Conservation (phyloP, 2,797 vertebrate species). For the Macroramphosus scolopax region DNA sequence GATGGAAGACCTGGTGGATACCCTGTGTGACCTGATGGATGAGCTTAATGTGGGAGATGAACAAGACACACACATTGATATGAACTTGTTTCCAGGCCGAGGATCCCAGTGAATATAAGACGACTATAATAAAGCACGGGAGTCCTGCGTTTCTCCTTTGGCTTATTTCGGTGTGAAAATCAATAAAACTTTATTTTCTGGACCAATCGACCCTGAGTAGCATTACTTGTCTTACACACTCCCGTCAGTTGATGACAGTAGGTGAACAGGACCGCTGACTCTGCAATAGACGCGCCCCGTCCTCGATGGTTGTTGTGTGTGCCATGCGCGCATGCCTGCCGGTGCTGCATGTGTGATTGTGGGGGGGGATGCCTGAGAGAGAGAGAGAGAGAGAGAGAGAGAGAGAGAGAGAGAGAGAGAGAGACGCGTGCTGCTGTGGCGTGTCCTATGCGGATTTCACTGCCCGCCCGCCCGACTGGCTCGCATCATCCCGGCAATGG, state of each 20-base stretch:
- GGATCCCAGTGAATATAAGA: not conserved
- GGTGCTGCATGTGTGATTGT: constrained; percentile 43
- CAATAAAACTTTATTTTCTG: too few species aligned
- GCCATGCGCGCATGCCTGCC: constrained; percentile 47
- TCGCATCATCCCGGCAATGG: constrained; percentile 33
- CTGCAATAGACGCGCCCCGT: constrained; percentile 30
- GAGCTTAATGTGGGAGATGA: constrained; percentile 22
- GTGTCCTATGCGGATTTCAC: constrained; percentile 70
- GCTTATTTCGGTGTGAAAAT: too few species aligned
- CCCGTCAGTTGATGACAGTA: constrained; percentile 15
- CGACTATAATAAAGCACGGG: too few species aligned
- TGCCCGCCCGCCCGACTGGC: constrained; percentile 33
- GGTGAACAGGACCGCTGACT: constrained; percentile 40
- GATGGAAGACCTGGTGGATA: constrained; percentile 59
- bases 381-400: constrained; percentile 39
- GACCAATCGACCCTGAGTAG: too few species aligned
- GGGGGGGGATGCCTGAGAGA: constrained; percentile 24
- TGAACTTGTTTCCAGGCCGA: not conserved
- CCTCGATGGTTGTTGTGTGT: constrained; percentile 27
- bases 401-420: constrained; percentile 36
- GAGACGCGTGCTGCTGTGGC: constrained; percentile 39
- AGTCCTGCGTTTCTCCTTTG: too few species aligned
- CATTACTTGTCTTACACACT: too few species aligned
- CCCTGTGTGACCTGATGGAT: constrained; percentile 58
- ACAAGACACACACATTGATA: constrained; percentile 4